Base-by-base conservation (phyloP, 2,888 invertebrate species). In the Eucera pruinosa region DNA sequence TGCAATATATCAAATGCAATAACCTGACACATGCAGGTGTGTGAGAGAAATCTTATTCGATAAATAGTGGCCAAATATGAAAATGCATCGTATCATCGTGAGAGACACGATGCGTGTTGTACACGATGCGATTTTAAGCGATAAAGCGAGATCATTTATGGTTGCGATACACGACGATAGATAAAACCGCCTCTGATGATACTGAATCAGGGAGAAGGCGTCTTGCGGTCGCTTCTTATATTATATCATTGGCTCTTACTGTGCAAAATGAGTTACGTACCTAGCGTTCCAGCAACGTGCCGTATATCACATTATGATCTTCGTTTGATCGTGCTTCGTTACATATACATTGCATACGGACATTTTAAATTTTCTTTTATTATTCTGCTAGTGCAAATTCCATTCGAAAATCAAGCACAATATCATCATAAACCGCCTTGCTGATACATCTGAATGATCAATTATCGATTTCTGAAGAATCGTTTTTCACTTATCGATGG, bases 1-100 rank as follows among this genome's bases (percentile, higher is more conserved):
- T 86, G 89, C 90, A 90, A 90, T 89, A 90, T 89, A 88, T 85
- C 83, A 87, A 88, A 88, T 89, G 90, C 90, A 90, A 90, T 89
- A 90, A 88, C 83, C 84, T 87, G 81, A 78, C 76, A 82, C 65
- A 58, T 39, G 47, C 80, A 85, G 83, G 81, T 85, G 60, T 71
- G 77, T 84, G 57, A 47, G 79, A 72, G 78, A 30, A 6, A 78
- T 80, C 67, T 81, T 81, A 71, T 48, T 57, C 20, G 41, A 69
- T 75, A 71, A 78, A 81, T 78, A 83, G 86, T 85, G 85, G 86
- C 85, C 85, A 86, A 85, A 84, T n/a, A n/a, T n/a, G 77, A 39
- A 73, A 25, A 45, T 25, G 54, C 25, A 55, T 65, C 65, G 65
- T 45, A 55, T 27, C 50, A 47, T 62, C 45, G 45, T 55, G 45